Conservation (phyloP, 2,888 invertebrate species). For the Athetis lepigone region DNA sequence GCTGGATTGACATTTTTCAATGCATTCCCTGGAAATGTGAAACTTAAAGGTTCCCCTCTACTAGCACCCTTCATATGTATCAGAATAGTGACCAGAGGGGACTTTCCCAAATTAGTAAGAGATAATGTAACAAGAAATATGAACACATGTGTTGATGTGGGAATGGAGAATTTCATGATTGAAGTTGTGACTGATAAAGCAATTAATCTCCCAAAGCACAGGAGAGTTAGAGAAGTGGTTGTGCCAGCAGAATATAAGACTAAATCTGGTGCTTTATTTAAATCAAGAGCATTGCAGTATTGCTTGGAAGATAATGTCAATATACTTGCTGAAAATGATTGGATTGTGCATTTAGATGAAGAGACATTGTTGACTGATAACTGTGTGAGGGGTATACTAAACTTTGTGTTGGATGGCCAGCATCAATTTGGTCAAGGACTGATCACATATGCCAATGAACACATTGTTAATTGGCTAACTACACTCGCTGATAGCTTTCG, state of each 20-base stretch:
- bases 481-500: conserved; percentile 98
- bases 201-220: conserved; percentile 94
- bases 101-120: conserved; percentile 97
- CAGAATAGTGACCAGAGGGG: conserved; percentile 97
- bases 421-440: conserved; percentile 98
- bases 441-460: conserved; percentile 98
- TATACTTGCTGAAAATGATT: conserved; percentile 95
- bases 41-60: conserved; percentile 96
- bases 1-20: conserved; percentile 97
- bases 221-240: conserved; percentile 96
- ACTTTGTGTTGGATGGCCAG: conserved; percentile 98
- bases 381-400: conserved; percentile 96
- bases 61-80: conserved; percentile 98
- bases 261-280: conserved; percentile 97
- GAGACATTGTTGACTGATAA: conserved; percentile 98
- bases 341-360: conserved; percentile 99
- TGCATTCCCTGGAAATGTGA: conserved; percentile 98
- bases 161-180: conserved; percentile 98
- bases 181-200: conserved; percentile 98
- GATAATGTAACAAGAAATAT: conserved; percentile 96
- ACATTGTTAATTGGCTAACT: conserved; percentile 98
- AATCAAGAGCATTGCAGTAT: conserved; percentile 98
- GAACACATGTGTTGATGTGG: conserved; percentile 96
- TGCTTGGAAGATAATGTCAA: conserved; percentile 98
- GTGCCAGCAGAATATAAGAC: conserved; percentile 97